Evolutionary conservation across 2,888 invertebrate genomes (phyloP).

Genomic region (Teleiodes luculella): DNA sequence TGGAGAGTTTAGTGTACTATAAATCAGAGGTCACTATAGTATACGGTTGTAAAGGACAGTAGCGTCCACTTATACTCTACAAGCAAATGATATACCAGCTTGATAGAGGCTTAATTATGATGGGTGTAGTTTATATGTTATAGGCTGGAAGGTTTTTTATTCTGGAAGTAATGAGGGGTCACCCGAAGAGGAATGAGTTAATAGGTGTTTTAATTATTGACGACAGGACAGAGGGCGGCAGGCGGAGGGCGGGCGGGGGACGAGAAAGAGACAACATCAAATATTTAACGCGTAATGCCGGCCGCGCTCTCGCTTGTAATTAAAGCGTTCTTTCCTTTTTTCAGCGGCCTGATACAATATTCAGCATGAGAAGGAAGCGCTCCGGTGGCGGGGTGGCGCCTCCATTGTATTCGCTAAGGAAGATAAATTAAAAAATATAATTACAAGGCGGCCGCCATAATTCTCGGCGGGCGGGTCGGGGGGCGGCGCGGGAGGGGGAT

Average conservation of each 20-base stretch:
- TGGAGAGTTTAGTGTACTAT: background rate
- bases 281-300: constrained; percentile 75
- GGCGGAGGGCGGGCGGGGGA: constrained; percentile 35
- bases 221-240: constrained; percentile 42
- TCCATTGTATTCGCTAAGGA: constrained; percentile 82
- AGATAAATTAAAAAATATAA: constrained; percentile 86
- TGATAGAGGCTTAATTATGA: constrained; percentile 27
- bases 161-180: constrained; percentile 63
- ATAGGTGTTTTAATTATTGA: constrained; percentile 77
- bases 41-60: background rate
- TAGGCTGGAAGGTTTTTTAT: constrained; percentile 43
- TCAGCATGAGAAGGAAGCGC: constrained; percentile 78
- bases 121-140: constrained; percentile 29
- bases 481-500: constrained; percentile 45
- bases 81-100: constrained; percentile 17
- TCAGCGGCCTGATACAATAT: constrained; percentile 79
- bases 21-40: background rate
- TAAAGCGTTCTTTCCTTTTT: constrained; percentile 79
- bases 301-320: constrained; percentile 77
- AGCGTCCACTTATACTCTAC: background rate
- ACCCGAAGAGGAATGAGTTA: constrained; percentile 73
- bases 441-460: constrained; percentile 83
- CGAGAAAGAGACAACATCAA: constrained; percentile 75
- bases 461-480: constrained; percentile 73
- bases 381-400: constrained; percentile 77